Conservation (phyloP, 2,888 invertebrate species). For the Cylindroiulus punctatus region DNA sequence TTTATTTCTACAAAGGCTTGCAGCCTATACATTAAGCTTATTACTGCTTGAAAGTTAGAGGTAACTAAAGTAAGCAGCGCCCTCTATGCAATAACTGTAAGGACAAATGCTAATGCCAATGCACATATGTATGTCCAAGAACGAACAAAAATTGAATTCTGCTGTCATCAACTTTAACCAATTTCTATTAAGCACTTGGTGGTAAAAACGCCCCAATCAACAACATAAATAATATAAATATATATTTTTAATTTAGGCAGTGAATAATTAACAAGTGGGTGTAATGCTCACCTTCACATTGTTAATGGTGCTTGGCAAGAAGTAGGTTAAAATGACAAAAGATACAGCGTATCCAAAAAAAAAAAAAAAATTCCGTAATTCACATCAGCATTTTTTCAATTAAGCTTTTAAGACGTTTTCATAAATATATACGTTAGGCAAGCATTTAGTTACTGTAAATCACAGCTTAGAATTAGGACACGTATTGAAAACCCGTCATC, state of each 20-base stretch:
- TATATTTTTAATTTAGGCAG: not conserved
- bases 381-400: constrained; percentile 43
- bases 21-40: not conserved
- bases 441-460: constrained; percentile 11
- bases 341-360: not conserved
- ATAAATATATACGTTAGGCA: constrained; percentile 37
- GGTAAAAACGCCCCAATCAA: not conserved
- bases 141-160: not conserved
- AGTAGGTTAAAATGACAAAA: constrained; percentile 47
- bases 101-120: not conserved
- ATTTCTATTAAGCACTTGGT: not conserved
- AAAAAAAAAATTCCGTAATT: not conserved
- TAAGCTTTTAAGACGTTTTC: constrained; percentile 47
- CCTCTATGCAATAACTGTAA: not conserved
- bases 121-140: not conserved
- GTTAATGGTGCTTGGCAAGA: not conserved
- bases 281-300: not conserved
- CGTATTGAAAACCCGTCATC: constrained; percentile 35
- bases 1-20: not conserved
- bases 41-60: not conserved
- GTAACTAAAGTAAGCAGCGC: not conserved
- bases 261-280: constrained; percentile 18
- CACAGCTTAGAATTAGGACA: constrained; percentile 5
- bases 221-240: not conserved
- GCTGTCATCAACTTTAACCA: constrained; percentile 13